Conservation (phyloP, 2,113 vertebrate genomes). For the Erinaceus europaeus region DNA sequence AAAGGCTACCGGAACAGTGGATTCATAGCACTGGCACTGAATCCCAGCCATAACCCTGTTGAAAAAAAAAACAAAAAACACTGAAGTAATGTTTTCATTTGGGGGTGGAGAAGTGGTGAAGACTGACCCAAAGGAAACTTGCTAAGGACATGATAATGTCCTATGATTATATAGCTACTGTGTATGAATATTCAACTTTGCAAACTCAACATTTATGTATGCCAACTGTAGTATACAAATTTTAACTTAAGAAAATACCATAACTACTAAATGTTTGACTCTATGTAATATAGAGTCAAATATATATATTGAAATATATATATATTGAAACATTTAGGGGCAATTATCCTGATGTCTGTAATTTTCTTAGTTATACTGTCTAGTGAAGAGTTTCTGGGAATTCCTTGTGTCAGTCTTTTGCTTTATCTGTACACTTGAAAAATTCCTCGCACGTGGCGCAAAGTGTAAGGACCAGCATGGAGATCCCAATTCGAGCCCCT, state of each 20-base stretch:
- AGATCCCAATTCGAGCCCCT: too few relatives aligned
- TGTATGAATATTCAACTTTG: neutral
- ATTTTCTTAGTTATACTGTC: neutral
- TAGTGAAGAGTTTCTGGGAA: neutral
- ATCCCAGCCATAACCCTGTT: too few relatives aligned
- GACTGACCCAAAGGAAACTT: neutral
- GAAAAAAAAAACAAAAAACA: too few relatives aligned
- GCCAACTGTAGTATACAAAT: neutral
- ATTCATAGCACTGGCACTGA: too few relatives aligned
- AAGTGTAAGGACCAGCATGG: too few relatives aligned
- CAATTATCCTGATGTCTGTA: neutral
- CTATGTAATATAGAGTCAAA: neutral
- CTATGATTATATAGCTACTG: neutral
- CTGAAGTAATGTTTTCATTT: neutral
- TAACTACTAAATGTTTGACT: neutral
- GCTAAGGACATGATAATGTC: neutral
- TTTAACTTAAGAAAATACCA: neutral
- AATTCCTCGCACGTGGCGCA: too few relatives aligned
- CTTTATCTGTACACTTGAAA: neutral
- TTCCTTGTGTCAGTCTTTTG: slow-evolving; percentile 23
- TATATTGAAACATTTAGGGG: neutral
- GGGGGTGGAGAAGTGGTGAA: rapidly evolving
- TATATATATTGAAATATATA: neutral
- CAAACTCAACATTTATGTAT: neutral
- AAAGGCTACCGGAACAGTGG: too few relatives aligned